Base-by-base conservation (phyloP, 2,113 vertebrate genomes). In the Emydura subglobosa region DNA sequence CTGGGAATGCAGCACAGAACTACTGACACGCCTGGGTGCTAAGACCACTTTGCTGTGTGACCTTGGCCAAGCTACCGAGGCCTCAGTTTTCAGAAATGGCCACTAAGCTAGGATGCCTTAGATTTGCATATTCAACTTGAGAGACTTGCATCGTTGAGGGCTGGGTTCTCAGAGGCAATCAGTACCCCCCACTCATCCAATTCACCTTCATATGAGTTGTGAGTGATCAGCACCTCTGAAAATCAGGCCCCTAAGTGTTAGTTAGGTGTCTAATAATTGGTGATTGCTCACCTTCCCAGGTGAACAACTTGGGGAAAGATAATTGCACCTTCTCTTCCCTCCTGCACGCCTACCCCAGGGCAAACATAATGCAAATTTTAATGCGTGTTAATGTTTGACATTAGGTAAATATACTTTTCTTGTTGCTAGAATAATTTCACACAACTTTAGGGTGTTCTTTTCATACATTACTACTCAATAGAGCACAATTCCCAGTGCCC, bases 331-430 rank as follows among this genome's bases (percentile, higher is more conserved):
- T 97, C 78, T 97, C 93, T 97, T 97, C 82, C 96, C 92, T 92
- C 79, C 80, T 96, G 92, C 96, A 87, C 95, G 84, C 95, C 94
- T 96, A 81, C 88, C 94, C 14, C 61, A 9, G 93, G 94, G 90
- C 96, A 97, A 89, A 81, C n/a, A 97, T 87, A 97, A 97, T 91
- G 96, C 94, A 96, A 88, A 95, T 96, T 97, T 96, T 80, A 96
- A 92, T 72, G 94, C 96, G 97, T 95, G 97, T 96, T 44, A 81
- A 89, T 95, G 72, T 96, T 89, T 96, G 96, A 95, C 96, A 92
- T 96, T 95, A 82, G 95, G 96, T 95, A 97, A 97, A 95, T 79
- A 97, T 10, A 47, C 94, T 96, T 94, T 81, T 82, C 96, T 86
- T 25, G n/a, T 96, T 50, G 0, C 93, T 95, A 95, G 95, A 89